Conservation (phyloP, 2,797 vertebrate species). For the Adelosebastes latens region DNA sequence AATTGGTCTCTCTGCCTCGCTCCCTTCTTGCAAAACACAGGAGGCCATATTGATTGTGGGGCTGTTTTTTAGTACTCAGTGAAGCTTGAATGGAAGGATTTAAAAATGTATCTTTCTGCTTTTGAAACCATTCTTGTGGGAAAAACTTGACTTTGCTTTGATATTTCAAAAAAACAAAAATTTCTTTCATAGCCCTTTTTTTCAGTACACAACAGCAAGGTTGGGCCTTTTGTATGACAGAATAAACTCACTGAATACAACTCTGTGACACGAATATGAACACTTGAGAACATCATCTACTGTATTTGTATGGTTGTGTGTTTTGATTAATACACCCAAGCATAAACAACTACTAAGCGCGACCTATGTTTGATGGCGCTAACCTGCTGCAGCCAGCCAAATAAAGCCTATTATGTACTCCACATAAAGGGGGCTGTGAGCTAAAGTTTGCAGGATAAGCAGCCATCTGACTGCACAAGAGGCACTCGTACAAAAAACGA, state of each 20-base stretch:
- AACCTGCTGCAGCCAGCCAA: background rate
- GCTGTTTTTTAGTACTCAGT: conserved; percentile 54
- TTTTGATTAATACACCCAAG: background rate
- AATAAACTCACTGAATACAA: background rate
- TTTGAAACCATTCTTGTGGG: conserved; percentile 50
- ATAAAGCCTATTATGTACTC: background rate
- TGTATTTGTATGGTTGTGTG: background rate
- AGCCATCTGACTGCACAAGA: background rate
- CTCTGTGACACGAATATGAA: background rate
- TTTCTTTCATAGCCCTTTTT: conserved; percentile 17
- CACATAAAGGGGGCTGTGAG: background rate
- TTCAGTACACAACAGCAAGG: conserved; percentile 4
- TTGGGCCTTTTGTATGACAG: background rate
- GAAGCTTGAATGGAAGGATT: conserved; percentile 63
- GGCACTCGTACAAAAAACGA: background rate
- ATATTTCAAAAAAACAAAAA: conserved; percentile 28
- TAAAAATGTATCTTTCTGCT: conserved; percentile 57
- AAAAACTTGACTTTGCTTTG: conserved; percentile 32
- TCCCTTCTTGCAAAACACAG: conserved; percentile 48
- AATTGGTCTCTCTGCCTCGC: conserved; percentile 14
- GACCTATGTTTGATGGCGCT: background rate
- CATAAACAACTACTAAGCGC: background rate
- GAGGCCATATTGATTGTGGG: conserved; percentile 64
- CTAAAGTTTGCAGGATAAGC: background rate
- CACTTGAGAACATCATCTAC: background rate